Conservation (phyloP, 2,797 vertebrate species). For the Phataginus tetradactyla region DNA sequence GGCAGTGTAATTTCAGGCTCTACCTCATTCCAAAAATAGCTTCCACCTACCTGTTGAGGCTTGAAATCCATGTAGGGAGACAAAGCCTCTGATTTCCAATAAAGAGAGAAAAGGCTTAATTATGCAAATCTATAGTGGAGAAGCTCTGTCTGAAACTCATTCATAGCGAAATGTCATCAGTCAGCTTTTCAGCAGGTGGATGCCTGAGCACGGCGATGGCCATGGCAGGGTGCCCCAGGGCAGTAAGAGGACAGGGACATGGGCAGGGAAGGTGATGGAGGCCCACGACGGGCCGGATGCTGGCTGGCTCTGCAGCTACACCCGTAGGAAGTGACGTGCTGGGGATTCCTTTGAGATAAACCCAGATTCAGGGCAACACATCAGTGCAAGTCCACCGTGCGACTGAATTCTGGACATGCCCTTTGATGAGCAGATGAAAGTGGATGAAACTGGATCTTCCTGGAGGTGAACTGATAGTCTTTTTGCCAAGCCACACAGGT, state of each 20-base stretch:
- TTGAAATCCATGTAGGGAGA: slow-evolving; percentile 35
- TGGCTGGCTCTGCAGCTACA: background rate
- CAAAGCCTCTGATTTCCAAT: slow-evolving; percentile 27
- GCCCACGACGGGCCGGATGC: background rate
- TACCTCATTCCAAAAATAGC: slow-evolving; percentile 29
- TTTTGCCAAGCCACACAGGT: background rate
- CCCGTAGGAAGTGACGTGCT: background rate
- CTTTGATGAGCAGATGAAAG: background rate
- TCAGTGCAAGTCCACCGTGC: background rate
- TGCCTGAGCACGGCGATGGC: background rate
- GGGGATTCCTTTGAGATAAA: background rate
- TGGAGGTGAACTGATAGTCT: background rate
- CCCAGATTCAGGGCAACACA: background rate
- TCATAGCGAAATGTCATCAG: slow-evolving; percentile 63
- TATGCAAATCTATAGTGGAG: slow-evolving; percentile 50
- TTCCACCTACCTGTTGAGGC: background rate
- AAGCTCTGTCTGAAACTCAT: slow-evolving; percentile 45
- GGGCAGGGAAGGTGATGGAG: background rate
- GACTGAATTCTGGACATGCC: background rate
- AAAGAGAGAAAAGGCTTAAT: slow-evolving; percentile 50
- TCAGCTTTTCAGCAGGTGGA: background rate
- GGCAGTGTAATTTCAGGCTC: background rate
- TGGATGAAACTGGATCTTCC: background rate
- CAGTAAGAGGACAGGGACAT: accelerated
- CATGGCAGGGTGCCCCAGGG: background rate